These are phyloP conservation scores for Piprites chloris DNA, from an alignment of 2,113 vertebrate genomes.

Conservation along the genomic window DNA sequence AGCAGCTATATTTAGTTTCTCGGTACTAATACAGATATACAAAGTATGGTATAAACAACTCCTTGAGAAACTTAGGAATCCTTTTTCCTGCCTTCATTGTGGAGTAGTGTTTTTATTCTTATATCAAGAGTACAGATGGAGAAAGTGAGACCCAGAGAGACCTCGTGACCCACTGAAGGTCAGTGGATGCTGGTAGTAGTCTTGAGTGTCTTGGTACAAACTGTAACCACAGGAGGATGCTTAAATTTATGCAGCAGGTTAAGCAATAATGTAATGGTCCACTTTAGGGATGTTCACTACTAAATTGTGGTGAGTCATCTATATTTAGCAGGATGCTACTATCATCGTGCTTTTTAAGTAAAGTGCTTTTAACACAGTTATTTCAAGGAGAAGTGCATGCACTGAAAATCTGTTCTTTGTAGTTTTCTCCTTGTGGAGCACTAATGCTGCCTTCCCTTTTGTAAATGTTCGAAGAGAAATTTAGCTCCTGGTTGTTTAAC, in stretches of 20 bases:
- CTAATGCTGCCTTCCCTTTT: conserved; percentile 55
- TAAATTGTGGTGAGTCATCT: conserved; percentile 65
- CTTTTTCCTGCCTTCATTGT: not conserved
- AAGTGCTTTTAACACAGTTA: conserved; percentile 68
- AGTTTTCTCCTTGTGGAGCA: conserved; percentile 24
- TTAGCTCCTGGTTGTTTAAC: conserved; percentile 53
- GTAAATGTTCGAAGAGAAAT: conserved; percentile 44
- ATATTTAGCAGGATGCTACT: conserved; percentile 68
- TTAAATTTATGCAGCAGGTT: conserved; percentile 60
- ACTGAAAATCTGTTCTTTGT: conserved; percentile 53
- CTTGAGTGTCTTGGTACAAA: not conserved
- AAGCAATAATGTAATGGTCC: conserved; percentile 49
- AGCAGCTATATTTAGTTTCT: conserved; percentile 13
- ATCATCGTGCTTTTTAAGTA: conserved; percentile 61
- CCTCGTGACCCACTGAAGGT: not conserved
- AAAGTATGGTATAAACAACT: not conserved
- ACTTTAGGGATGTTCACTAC: conserved; percentile 50
- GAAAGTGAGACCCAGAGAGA: not conserved
- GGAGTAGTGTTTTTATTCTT: not conserved
- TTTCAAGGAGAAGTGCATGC: conserved; percentile 61
- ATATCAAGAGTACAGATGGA: not conserved
- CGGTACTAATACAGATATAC: not conserved
- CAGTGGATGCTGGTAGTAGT: not conserved
- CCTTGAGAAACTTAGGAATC: not conserved
- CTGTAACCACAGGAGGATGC: conserved; percentile 20